These are phyloP conservation scores for Leptopilina clavipes DNA, from an alignment of 1,140 invertebrate genomes.

Conservation along the genomic window DNA sequence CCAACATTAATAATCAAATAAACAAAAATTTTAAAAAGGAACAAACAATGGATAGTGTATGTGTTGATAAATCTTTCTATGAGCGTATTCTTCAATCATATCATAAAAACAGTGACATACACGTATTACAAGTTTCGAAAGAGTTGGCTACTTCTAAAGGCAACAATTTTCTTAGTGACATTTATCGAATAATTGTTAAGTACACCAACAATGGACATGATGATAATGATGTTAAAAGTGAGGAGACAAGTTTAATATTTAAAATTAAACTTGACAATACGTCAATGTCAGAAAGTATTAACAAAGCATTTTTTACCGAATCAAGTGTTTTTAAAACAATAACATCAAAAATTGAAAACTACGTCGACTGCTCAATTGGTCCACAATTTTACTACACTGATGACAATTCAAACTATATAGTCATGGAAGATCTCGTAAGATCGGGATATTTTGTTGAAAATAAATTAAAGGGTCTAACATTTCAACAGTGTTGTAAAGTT, in stretches of 20 bases:
- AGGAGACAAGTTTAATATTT: background rate
- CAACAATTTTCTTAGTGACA: conserved; percentile 1
- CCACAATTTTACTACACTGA: background rate
- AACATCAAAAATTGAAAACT: background rate
- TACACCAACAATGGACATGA: background rate
- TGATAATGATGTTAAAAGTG: conserved; percentile 38
- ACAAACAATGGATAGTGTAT: background rate
- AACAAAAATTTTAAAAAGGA: no score
- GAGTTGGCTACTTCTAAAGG: conserved; percentile 2
- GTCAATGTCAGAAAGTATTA: background rate
- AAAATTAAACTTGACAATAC: background rate
- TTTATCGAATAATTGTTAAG: background rate
- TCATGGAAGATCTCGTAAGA: background rate
- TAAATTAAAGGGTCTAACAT: conserved; percentile 70
- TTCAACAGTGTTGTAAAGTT: conserved; percentile 67
- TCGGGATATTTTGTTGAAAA: conserved; percentile 41
- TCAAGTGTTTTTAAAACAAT: background rate
- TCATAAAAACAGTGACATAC: background rate
- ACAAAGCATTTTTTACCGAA: background rate
- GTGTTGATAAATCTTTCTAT: background rate
- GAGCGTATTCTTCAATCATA: background rate
- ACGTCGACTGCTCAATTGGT: background rate
- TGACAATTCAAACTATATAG: conserved; percentile 11
- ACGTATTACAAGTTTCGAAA: background rate
- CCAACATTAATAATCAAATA: no score